phyloP scores from a whole-genome alignment of 2,113 vertebrate species.

The Delphinus delphis region DNA sequence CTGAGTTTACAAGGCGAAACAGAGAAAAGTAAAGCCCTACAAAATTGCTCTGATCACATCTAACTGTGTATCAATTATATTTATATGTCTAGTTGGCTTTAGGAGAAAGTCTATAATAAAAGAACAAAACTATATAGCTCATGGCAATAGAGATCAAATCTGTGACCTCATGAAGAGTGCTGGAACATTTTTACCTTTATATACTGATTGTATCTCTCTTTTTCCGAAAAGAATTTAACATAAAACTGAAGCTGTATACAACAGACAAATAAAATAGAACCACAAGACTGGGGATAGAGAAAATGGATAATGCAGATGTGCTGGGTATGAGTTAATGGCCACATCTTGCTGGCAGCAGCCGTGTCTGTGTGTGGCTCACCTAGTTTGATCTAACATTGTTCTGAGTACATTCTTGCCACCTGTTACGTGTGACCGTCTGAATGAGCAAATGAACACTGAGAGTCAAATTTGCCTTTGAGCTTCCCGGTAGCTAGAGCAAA shows the following conservation, averaged over 20 bases:
- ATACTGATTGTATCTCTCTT: background rate
- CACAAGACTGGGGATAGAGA: background rate
- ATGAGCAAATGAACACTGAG: background rate
- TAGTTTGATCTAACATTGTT: background rate
- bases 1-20: background rate
- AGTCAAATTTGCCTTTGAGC: background rate
- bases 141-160: background rate
- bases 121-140: background rate
- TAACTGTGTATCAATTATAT: background rate
- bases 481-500: background rate
- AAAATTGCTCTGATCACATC: background rate
- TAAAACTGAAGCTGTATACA: background rate
- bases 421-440: background rate
- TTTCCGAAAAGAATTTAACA: background rate
- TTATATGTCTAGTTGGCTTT: background rate
- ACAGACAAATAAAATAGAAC: background rate
- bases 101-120: background rate
- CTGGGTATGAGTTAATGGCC: background rate
- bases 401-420: background rate
- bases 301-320: background rate
- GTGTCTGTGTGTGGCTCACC: accelerated
- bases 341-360: background rate
- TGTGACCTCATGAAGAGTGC: background rate
- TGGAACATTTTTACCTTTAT: background rate
- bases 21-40: background rate